phyloP scores from a whole-genome alignment of 2,113 vertebrate genomes.

The pig (Sus scrofa) region T2T-Sscrofa CM000826.6:40907501-40908000 shows the following conservation, averaged over 20 bases:
- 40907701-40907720: neutral
- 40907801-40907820: neutral
- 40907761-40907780: neutral
- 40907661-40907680: neutral
- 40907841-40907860: neutral
- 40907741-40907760: neutral
- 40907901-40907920: no score
- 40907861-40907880: neutral
- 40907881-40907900: no score
- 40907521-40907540: no score
- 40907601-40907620: neutral
- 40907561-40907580: no score
- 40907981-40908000: no score
- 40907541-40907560: no score
- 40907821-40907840: neutral
- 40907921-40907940: no score
- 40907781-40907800: neutral
- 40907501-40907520: no score
- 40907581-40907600: neutral
- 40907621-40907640: slow-evolving; percentile 36
- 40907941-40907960: no score
- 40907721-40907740: neutral
- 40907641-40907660: neutral
- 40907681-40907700: neutral
- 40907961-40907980: no score